Evolutionary conservation across 2,888 invertebrate species (phyloP).

Genomic region (Hirtodrosophila trivittata): DNA sequence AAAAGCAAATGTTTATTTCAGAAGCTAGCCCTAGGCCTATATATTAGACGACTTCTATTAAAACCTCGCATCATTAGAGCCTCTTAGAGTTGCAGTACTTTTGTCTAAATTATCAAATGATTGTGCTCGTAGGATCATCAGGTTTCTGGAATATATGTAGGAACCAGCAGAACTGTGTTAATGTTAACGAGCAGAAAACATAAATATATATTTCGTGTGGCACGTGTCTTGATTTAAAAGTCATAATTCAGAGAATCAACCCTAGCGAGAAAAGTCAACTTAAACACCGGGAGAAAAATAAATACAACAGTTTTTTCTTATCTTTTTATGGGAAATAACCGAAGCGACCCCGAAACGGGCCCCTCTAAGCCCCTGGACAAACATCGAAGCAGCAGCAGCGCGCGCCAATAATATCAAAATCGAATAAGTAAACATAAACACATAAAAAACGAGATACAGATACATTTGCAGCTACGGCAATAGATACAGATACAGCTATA

Average conservation of each 20-base stretch:
- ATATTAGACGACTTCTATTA: no score
- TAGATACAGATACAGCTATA: not conserved
- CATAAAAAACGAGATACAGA: slow-evolving; percentile 49
- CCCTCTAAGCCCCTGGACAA: slow-evolving; percentile 54
- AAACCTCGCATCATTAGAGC: no score
- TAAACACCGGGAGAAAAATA: slow-evolving; percentile 21
- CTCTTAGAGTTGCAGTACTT: no score
- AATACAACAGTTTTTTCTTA: slow-evolving; percentile 45
- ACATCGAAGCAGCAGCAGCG: slow-evolving; percentile 41
- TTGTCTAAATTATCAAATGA: no score
- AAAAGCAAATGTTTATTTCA: no score
- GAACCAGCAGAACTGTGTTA: no score
- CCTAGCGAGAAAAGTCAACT: slow-evolving; percentile 30
- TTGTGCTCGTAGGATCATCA: no score
- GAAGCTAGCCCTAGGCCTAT: no score
- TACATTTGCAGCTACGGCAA: slow-evolving; percentile 15
- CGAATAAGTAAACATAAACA: slow-evolving; percentile 69
- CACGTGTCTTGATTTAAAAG: slow-evolving; percentile 53
- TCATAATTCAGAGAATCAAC: slow-evolving; percentile 35
- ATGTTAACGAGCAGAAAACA: no score
- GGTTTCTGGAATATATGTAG: no score
- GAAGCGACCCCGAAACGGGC: slow-evolving; percentile 27
- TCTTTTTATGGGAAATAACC: slow-evolving; percentile 55
- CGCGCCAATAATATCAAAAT: slow-evolving; percentile 72
- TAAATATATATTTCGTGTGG: no score